Evolutionary conservation across 2,888 invertebrate species (phyloP).

Genomic region (Catonia carolina): DNA sequence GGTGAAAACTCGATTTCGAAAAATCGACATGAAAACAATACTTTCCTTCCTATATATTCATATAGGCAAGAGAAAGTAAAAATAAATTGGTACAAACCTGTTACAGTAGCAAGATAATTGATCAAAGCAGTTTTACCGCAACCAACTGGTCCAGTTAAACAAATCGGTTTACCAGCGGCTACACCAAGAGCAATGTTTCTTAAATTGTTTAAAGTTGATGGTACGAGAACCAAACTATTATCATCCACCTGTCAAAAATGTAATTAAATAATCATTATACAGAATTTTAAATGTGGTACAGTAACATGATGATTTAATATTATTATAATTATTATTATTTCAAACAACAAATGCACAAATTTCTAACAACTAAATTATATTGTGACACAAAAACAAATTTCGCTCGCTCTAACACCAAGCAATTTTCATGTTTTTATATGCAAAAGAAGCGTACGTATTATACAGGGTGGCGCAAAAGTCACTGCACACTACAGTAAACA

Average conservation of each 20-base stretch:
- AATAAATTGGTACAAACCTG: too few species aligned
- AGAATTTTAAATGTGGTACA: not conserved
- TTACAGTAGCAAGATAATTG: conserved; percentile 74
- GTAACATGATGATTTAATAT: not conserved
- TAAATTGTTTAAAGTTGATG: conserved; percentile 32
- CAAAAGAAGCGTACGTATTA: too few species aligned
- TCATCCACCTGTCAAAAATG: not conserved
- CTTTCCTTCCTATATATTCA: too few species aligned
- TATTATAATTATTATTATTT: not conserved
- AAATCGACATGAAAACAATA: too few species aligned
- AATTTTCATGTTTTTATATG: too few species aligned
- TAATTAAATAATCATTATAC: conserved; percentile 1
- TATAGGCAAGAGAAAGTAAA: too few species aligned
- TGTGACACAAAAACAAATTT: too few species aligned
- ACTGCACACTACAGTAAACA: too few species aligned
- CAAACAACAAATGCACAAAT: not conserved
- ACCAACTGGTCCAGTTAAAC: conserved; percentile 82
- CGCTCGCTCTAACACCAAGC: too few species aligned
- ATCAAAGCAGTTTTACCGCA: conserved; percentile 90
- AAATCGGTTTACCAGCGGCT: conserved; percentile 65
- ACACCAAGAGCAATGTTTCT: conserved; percentile 59
- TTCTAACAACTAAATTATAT: not conserved
- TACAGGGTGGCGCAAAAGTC: too few species aligned
- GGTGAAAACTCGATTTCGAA: too few species aligned
- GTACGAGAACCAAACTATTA: conserved; percentile 27